Percentiles rank a stretch among this genome's conserved stretches.
Evolutionary conservation across 2,113 vertebrate genomes (phyloP).

Genomic region (Pagrus major): DNA sequence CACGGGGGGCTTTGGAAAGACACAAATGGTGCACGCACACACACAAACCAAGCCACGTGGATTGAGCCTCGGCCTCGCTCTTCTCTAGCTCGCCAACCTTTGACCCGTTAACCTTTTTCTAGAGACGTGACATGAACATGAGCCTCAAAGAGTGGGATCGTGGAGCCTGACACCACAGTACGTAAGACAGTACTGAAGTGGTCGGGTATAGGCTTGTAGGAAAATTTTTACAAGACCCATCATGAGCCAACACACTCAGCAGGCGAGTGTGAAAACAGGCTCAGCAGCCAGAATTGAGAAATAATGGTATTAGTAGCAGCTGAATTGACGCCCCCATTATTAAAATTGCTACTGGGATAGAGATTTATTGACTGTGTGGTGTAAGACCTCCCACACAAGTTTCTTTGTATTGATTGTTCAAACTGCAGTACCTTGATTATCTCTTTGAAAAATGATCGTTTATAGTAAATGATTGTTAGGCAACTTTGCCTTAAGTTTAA

Average conservation of each 20-base stretch:
- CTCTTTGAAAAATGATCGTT: constrained; percentile 36
- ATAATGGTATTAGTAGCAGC: constrained; percentile 60
- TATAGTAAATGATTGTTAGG: constrained; percentile 19
- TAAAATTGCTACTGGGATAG: constrained; percentile 56
- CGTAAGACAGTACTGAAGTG: constrained; percentile 32
- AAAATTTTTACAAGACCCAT: constrained; percentile 13
- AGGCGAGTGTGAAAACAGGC: constrained; percentile 46
- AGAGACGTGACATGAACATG: constrained; percentile 37
- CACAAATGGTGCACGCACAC: not conserved
- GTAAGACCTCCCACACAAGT: constrained; percentile 42
- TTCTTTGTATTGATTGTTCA: constrained; percentile 53
- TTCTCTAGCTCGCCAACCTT: constrained; percentile 27
- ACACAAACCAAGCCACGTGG: constrained; percentile 18
- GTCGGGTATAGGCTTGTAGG: constrained; percentile 15
- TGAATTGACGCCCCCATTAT: constrained; percentile 61
- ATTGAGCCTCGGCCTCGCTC: constrained; percentile 13
- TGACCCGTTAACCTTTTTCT: constrained; percentile 63
- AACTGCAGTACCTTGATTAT: constrained; percentile 41
- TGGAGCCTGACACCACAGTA: constrained; percentile 11
- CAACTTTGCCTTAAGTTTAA: not conserved
- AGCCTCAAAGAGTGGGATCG: constrained; percentile 21
- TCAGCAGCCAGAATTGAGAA: constrained; percentile 41
- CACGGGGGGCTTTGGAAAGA: constrained; percentile 36
- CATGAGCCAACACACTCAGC: constrained; percentile 30
- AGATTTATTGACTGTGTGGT: constrained; percentile 55